Percentiles rank a stretch among this genome's conserved stretches.
These are phyloP conservation scores for Ptychodera flava DNA, from an alignment of 35 echinoderm and acorn worm species.

Conservation along the genomic window DNA sequence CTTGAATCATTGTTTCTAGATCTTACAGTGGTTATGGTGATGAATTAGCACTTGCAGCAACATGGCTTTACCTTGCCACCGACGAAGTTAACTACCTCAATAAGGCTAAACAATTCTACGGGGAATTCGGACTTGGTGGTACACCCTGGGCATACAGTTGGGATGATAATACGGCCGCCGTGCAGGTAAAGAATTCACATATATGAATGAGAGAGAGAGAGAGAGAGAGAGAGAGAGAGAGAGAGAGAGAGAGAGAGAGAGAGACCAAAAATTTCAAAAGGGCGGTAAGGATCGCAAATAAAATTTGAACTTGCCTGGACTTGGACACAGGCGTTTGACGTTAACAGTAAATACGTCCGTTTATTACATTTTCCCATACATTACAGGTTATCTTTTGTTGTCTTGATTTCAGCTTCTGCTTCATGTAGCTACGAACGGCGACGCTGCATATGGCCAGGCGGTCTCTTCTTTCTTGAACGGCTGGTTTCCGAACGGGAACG, in stretches of 20 bases:
- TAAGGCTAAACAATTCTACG: slow-evolving; percentile 15
- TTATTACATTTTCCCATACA: too few relatives aligned
- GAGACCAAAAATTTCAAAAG: neutral
- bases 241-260: neutral
- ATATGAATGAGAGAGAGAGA: neutral
- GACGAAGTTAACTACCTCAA: neutral
- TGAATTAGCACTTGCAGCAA: slow-evolving; percentile 54
- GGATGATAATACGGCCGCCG: slow-evolving; percentile 62
- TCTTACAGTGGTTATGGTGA: slow-evolving; percentile 53
- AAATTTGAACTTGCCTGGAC: neutral
- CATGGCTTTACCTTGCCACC: slow-evolving; percentile 55
- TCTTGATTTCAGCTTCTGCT: too few relatives aligned
- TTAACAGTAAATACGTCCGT: too few relatives aligned
- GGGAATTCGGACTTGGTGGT: slow-evolving; percentile 11
- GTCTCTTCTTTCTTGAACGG: slow-evolving; percentile 39
- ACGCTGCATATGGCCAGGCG: too few relatives aligned
- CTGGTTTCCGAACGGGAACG: slow-evolving; percentile 27
- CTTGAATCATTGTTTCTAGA: too few relatives aligned
- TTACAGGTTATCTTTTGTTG: too few relatives aligned
- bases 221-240: neutral
- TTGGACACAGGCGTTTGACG: neutral
- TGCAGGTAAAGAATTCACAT: slow-evolving; percentile 23
- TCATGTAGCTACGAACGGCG: too few relatives aligned
- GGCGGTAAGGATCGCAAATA: neutral
- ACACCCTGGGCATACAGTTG: slow-evolving; percentile 60